A percentile compares a stretch with the other conserved stretches of the same genome.
These are phyloP conservation scores for Herminia tarsipennalis DNA, from an alignment of 2,888 invertebrate genomes.

Conservation along the genomic window DNA sequence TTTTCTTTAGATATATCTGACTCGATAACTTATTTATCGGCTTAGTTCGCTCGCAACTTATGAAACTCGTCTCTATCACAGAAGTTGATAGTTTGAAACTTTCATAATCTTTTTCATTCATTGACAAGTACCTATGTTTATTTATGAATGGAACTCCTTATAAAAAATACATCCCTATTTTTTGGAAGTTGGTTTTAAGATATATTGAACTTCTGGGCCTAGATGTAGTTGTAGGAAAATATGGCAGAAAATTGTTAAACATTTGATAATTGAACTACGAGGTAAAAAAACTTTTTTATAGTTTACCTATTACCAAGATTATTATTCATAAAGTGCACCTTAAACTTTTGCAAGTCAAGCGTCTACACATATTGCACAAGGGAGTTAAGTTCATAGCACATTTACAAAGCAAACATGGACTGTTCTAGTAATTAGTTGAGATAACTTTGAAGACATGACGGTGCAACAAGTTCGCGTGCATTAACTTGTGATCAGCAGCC, in stretches of 20 bases:
- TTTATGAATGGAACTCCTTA: background rate
- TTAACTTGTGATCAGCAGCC: conserved; percentile 63
- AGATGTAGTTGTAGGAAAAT: too few species aligned
- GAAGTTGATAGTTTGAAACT: background rate
- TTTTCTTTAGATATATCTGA: too few species aligned
- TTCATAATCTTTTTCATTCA: background rate
- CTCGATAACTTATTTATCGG: background rate
- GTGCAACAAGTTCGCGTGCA: conserved; percentile 58
- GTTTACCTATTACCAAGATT: too few species aligned
- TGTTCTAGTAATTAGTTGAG: conserved; percentile 61
- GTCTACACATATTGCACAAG: conserved; percentile 10
- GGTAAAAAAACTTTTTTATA: too few species aligned
- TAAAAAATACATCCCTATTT: background rate
- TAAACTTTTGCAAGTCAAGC: conserved; percentile 8
- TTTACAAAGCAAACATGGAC: conserved; percentile 54
- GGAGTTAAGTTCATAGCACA: conserved; percentile 38
- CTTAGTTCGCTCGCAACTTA: background rate
- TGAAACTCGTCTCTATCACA: background rate
- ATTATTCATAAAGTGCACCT: background rate
- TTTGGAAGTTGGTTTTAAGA: too few species aligned
- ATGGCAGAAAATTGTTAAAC: too few species aligned
- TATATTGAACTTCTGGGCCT: too few species aligned
- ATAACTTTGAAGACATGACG: conserved; percentile 62
- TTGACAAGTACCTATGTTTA: background rate
- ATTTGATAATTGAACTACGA: too few species aligned